Conservation (phyloP, 2,888 invertebrate genomes). For the Nycteola revayana region DNA sequence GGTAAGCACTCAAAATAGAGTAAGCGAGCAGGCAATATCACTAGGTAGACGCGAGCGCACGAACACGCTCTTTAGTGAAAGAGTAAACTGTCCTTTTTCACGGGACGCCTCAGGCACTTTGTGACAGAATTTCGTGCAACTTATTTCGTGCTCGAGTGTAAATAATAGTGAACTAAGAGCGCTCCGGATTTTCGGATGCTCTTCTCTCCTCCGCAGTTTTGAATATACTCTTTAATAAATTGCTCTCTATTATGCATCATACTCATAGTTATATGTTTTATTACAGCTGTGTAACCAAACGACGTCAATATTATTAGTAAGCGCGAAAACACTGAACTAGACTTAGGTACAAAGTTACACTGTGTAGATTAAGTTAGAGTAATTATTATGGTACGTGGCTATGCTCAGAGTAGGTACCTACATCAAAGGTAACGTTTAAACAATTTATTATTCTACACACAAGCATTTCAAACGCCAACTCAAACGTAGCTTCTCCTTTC, state of each 20-base stretch:
- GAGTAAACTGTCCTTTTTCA: conserved; percentile 78
- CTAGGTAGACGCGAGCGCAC: conserved; percentile 53
- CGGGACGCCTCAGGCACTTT: conserved; percentile 67
- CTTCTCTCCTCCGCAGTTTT: conserved; percentile 52
- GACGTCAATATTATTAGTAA: conserved; percentile 30
- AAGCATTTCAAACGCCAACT: conserved; percentile 76
- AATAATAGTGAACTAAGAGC: conserved; percentile 67
- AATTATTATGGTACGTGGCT: conserved; percentile 68
- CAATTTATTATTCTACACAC: conserved; percentile 81
- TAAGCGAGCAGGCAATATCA: conserved; percentile 68
- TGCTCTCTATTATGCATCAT: conserved; percentile 39
- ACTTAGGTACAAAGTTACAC: conserved; percentile 52
- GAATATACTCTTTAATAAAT: conserved; percentile 51
- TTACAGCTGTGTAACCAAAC: conserved; percentile 43
- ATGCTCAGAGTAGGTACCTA: conserved; percentile 54
- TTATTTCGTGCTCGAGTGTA: conserved; percentile 67
- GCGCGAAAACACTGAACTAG: conserved; percentile 33
- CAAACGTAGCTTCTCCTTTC: conserved; percentile 73
- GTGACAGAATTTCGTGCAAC: conserved; percentile 69
- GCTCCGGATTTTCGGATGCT: conserved; percentile 57
- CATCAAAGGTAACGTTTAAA: conserved; percentile 77
- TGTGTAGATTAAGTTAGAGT: conserved; percentile 65
- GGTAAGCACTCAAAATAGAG: conserved; percentile 72
- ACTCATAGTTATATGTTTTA: no score
- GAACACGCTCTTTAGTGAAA: conserved; percentile 73